phyloP scores from a whole-genome alignment of 2,888 invertebrate species.

The Pheosia gnoma region DNA sequence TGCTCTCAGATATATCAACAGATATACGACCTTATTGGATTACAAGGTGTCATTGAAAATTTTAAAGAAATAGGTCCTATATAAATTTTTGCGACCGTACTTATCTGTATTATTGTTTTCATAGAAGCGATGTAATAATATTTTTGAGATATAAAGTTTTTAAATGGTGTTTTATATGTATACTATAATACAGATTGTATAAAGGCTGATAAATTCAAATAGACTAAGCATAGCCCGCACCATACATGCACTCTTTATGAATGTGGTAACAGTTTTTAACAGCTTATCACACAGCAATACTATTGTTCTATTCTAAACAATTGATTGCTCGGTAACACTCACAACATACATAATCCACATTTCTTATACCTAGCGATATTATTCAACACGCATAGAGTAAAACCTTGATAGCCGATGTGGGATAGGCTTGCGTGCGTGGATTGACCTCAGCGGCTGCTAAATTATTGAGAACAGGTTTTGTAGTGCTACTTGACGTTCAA shows the following conservation, averaged over 20 bases:
- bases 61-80: too few relatives aligned
- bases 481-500: conserved; percentile 34
- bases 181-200: too few relatives aligned
- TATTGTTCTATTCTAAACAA: conserved; percentile 2
- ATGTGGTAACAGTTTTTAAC: neutral
- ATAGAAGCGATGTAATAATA: too few relatives aligned
- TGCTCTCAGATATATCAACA: too few relatives aligned
- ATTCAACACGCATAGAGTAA: conserved; percentile 29
- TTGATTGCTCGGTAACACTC: neutral
- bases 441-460: conserved; percentile 44
- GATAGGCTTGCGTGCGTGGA: conserved; percentile 39
- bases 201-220: too few relatives aligned
- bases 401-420: conserved; percentile 34
- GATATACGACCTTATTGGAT: too few relatives aligned
- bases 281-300: conserved; percentile 1
- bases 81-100: too few relatives aligned
- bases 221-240: too few relatives aligned
- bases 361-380: conserved; percentile 3
- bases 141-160: too few relatives aligned
- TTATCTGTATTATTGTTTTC: too few relatives aligned
- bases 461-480: conserved; percentile 42
- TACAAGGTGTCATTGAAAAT: too few relatives aligned
- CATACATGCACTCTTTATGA: neutral
- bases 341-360: neutral
- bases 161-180: too few relatives aligned